Conservation (phyloP, 2,888 invertebrate species). For the Ectemnius continuus region DNA sequence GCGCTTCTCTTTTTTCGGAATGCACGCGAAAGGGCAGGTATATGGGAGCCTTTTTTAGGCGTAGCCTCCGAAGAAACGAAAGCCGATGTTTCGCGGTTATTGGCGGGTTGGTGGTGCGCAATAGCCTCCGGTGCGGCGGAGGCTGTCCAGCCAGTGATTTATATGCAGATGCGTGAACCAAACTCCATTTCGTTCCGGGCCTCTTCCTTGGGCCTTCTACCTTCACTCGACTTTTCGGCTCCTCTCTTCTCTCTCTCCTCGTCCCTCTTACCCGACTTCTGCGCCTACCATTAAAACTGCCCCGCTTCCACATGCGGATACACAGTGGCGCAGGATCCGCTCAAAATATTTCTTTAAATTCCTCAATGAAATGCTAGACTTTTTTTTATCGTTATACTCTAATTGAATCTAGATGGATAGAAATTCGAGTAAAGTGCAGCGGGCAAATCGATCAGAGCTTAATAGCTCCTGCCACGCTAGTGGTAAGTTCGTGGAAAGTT, state of each 20-base stretch:
- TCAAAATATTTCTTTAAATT: slow-evolving; percentile 15
- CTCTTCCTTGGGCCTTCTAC: slow-evolving; percentile 39
- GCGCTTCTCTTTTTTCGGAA: slow-evolving; percentile 1
- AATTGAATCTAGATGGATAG: too few species aligned
- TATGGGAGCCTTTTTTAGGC: slow-evolving; percentile 45
- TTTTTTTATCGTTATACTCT: too few species aligned
- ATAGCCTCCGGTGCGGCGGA: slow-evolving; percentile 55
- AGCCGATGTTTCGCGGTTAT: slow-evolving; percentile 59
- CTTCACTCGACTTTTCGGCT: slow-evolving; percentile 38
- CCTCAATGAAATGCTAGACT: too few species aligned
- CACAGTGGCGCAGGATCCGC: slow-evolving; percentile 62
- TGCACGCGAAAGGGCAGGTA: slow-evolving; percentile 24
- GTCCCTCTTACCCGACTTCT: too few species aligned
- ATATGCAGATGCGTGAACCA: slow-evolving; percentile 72
- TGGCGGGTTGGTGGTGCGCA: slow-evolving; percentile 48
- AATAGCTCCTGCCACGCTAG: too few species aligned
- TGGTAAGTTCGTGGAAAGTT: too few species aligned
- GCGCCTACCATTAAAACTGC: slow-evolving; percentile 66
- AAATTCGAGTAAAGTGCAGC: too few species aligned
- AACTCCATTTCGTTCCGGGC: slow-evolving; percentile 56
- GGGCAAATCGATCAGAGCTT: too few species aligned
- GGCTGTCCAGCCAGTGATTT: slow-evolving; percentile 71
- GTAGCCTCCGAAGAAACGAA: slow-evolving; percentile 47
- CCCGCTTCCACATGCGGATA: slow-evolving; percentile 49
- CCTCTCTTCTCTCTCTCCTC: background rate